These are phyloP conservation scores for Trissonchulus sp. DNA, from an alignment of 2,888 invertebrate genomes.

Conservation along the genomic window DNA sequence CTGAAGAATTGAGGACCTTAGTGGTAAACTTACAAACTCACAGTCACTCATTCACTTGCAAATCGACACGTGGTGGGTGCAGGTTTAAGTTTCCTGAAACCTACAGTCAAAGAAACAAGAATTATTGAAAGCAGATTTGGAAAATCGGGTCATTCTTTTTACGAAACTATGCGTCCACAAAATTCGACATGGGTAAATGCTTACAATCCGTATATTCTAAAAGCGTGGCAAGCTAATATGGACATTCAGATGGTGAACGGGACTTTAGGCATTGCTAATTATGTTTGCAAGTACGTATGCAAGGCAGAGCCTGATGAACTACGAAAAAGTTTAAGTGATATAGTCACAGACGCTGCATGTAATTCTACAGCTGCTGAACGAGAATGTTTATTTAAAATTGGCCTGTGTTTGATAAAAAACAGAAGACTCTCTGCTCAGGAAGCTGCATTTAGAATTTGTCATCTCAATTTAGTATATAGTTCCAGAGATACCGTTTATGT, in stretches of 20 bases:
- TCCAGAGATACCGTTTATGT: not conserved
- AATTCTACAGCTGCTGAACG: not conserved
- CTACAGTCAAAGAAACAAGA: not conserved
- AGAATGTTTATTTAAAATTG: slow-evolving; percentile 3
- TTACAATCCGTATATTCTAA: not conserved
- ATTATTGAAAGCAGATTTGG: not conserved
- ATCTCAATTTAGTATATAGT: not conserved
- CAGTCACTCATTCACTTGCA: not conserved
- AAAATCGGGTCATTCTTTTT: not conserved
- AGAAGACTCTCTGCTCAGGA: slow-evolving; percentile 6
- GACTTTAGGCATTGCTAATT: slow-evolving; percentile 4
- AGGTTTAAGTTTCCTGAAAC: not conserved
- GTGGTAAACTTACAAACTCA: not conserved
- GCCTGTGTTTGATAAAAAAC: not conserved
- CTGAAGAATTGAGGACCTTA: not conserved
- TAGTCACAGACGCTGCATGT: not conserved
- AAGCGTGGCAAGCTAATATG: slow-evolving; percentile 17
- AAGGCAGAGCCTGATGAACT: slow-evolving; percentile 9
- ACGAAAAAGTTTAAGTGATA: not conserved
- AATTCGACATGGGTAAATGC: not conserved
- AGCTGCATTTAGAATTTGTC: slow-evolving; percentile 18
- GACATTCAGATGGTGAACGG: slow-evolving; percentile 10
- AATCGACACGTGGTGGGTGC: no score
- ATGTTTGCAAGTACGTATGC: slow-evolving; percentile 16
- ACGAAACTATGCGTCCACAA: not conserved